Evolutionary conservation across 1,140 invertebrate species (phyloP).

Genomic region (Macrobrachium rosenbergii): DNA sequence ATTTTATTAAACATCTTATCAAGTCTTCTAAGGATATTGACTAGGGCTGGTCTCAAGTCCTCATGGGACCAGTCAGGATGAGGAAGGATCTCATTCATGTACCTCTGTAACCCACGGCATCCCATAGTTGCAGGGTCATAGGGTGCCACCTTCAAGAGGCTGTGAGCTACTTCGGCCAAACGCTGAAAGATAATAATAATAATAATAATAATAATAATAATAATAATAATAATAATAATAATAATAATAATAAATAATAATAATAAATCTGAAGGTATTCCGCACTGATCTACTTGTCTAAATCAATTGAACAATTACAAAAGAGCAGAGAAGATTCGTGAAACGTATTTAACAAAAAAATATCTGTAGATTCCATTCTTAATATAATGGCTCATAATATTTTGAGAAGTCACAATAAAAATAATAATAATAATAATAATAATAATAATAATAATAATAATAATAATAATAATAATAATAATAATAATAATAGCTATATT

Average conservation of each 20-base stretch:
- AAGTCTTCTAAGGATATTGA: constrained; percentile 90
- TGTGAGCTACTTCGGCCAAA: constrained; percentile 96
- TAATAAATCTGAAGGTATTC: too few species aligned
- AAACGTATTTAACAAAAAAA: too few species aligned
- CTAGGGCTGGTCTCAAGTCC: constrained; percentile 89
- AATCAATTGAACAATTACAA: too few species aligned
- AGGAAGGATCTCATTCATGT: constrained; percentile 95
- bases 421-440: too few species aligned
- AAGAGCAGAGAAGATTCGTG: too few species aligned
- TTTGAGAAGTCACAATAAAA: too few species aligned
- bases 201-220: not conserved
- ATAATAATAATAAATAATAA: not conserved
- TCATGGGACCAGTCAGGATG: constrained; percentile 98
- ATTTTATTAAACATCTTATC: constrained; percentile 99
- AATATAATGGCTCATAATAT: too few species aligned
- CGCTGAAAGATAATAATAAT: constrained; percentile 76
- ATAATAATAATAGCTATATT: too few species aligned
- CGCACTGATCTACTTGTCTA: too few species aligned
- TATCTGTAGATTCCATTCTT: too few species aligned
- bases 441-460: too few species aligned
- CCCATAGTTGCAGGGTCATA: constrained; percentile 97
- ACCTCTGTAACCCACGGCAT: constrained; percentile 90
- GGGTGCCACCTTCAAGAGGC: constrained; percentile 95
- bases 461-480: too few species aligned
- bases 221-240: not conserved